Percentiles rank a stretch among this genome's conserved stretches.
Conservation (phyloP, 1,140 invertebrate genomes). For the Caerostris darwini region DNA sequence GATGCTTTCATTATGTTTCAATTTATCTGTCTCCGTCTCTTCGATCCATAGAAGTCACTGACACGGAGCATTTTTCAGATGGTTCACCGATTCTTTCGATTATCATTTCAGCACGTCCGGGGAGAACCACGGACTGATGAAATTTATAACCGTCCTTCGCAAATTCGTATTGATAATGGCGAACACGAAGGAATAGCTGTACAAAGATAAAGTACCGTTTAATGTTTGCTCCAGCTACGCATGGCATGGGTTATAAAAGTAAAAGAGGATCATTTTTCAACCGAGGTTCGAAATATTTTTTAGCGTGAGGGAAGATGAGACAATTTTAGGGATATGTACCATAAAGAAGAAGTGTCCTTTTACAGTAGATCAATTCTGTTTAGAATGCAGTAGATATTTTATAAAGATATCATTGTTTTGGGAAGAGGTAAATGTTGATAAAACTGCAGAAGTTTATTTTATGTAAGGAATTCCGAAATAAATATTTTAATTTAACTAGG, state of each 20-base stretch:
- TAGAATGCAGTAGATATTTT: background rate
- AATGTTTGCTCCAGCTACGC: slow-evolving; percentile 10
- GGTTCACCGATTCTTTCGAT: background rate
- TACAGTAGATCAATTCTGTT: background rate
- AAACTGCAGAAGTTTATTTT: background rate
- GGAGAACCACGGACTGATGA: background rate
- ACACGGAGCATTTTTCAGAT: background rate
- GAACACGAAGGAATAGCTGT: slow-evolving; percentile 16
- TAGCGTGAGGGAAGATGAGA: background rate
- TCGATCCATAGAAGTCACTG: background rate
- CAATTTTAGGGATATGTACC: background rate
- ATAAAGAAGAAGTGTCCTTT: background rate
- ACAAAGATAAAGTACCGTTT: slow-evolving; percentile 28
- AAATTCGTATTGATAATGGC: slow-evolving; percentile 36
- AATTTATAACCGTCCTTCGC: background rate
- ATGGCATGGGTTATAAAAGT: background rate
- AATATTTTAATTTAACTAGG: background rate
- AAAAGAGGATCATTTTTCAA: slow-evolving; percentile 25
- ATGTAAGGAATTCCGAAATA: background rate
- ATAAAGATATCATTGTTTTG: background rate
- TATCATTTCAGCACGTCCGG: slow-evolving; percentile 1
- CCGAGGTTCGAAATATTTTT: background rate
- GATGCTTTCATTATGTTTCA: background rate
- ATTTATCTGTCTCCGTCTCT: background rate
- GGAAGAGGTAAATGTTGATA: background rate